These are phyloP conservation scores for Hoplostethus mediterraneus DNA, from an alignment of 2,797 vertebrate genomes.

Conservation along the genomic window DNA sequence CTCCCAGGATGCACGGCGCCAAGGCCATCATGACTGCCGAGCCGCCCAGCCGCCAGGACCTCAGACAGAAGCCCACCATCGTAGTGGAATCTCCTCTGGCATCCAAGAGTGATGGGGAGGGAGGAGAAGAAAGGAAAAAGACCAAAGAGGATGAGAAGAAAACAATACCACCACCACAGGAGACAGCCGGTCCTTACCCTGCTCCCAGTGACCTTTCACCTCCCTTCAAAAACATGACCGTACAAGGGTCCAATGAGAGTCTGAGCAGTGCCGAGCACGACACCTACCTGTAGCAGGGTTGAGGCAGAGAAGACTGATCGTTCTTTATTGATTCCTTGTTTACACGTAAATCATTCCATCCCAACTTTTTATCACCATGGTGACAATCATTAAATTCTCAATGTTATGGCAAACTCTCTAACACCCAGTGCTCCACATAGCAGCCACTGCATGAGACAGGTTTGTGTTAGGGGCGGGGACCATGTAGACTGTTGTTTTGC, in stretches of 20 bases:
- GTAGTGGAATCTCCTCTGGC: constrained; percentile 76
- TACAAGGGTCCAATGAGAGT: constrained; percentile 88
- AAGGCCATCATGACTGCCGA: constrained; percentile 94
- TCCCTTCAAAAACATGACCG: constrained; percentile 44
- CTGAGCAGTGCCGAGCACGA: constrained; percentile 91
- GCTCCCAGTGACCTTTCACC: constrained; percentile 43
- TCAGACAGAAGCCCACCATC: constrained; percentile 91
- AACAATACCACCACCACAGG: constrained; percentile 1
- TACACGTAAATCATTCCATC: constrained; percentile 28
- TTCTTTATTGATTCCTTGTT: constrained; percentile 13
- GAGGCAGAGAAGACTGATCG: neutral
- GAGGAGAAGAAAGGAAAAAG: constrained; percentile 33
- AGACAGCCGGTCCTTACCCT: constrained; percentile 56
- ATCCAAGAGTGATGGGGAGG: neutral
- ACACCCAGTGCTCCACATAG: neutral
- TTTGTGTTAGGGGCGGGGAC: constrained; percentile 5
- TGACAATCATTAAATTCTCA: neutral
- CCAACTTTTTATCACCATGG: neutral
- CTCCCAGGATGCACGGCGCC: constrained; percentile 94
- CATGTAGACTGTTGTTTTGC: neutral
- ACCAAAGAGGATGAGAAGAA: constrained; percentile 46
- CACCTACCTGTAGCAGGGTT: constrained; percentile 91
- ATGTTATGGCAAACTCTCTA: neutral
- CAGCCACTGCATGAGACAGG: neutral
- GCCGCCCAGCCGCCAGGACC: constrained; percentile 85